A percentile compares a stretch with the other conserved stretches of the same genome.
These are phyloP conservation scores for Anneissia japonica DNA, from an alignment of 35 echinoderm and acorn worm genomes.

Conservation along the genomic window DNA sequence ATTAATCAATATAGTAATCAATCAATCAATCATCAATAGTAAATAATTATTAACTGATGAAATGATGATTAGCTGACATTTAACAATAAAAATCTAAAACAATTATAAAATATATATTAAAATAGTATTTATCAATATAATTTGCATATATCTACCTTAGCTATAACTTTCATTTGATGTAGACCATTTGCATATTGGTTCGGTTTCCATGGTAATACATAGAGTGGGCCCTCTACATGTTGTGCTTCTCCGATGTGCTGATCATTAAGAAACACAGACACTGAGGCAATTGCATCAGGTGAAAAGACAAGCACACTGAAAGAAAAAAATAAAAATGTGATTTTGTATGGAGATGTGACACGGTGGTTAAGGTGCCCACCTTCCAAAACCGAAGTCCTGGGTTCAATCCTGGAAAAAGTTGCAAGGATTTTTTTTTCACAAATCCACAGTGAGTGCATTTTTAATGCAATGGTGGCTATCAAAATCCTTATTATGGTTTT, in stretches of 20 bases:
- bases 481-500: too few relatives aligned
- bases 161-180: conserved; percentile 67
- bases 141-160: too few relatives aligned
- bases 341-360: too few relatives aligned
- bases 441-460: too few relatives aligned
- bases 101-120: neutral
- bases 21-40: neutral
- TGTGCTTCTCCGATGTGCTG: conserved; percentile 32
- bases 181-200: conserved; percentile 46
- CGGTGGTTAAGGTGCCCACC: too few relatives aligned
- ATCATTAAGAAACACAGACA: conserved; percentile 59
- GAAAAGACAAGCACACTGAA: conserved; percentile 83
- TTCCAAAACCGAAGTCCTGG: too few relatives aligned
- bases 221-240: conserved; percentile 81
- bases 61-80: neutral
- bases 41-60: neutral
- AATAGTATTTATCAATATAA: neutral
- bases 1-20: neutral
- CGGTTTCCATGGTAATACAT: conserved; percentile 79
- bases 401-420: too few relatives aligned
- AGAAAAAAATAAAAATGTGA: too few relatives aligned
- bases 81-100: neutral
- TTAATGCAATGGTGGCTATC: too few relatives aligned
- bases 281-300: conserved; percentile 47
- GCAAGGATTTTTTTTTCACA: too few relatives aligned